Conservation (phyloP, 2,797 vertebrate genomes). For the Triplophysa yarkandensis region DNA sequence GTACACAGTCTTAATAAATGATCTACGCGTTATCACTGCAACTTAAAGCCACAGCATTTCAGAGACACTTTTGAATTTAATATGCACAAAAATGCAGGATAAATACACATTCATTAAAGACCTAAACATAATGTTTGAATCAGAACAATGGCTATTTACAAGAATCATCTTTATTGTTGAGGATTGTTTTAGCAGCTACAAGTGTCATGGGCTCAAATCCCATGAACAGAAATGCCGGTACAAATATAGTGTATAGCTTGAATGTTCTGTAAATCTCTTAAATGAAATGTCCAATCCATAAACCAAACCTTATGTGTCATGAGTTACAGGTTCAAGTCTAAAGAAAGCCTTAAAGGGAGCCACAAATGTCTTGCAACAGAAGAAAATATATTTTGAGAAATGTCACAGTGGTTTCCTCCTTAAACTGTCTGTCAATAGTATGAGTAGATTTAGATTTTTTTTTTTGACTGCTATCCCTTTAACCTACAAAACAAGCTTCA, state of each 20-base stretch:
- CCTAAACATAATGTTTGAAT: not conserved
- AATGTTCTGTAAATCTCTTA: no score
- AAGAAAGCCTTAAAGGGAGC: not conserved
- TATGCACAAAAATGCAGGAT: not conserved
- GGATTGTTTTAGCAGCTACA: not conserved
- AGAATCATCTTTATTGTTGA: not conserved
- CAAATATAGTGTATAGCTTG: not conserved
- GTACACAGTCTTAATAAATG: constrained; percentile 40
- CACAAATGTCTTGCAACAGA: no score
- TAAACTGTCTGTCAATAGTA: no score
- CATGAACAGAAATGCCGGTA: not conserved
- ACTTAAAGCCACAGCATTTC: constrained; percentile 5
- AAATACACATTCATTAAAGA: not conserved
- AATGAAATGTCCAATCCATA: not conserved
- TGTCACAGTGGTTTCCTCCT: no score
- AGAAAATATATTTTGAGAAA: no score
- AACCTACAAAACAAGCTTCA: no score
- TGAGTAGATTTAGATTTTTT: no score
- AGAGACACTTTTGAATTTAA: not conserved
- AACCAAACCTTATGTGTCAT: not conserved
- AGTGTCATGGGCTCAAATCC: not conserved
- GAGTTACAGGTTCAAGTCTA: not conserved
- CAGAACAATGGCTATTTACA: not conserved
- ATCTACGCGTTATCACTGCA: constrained; percentile 10
- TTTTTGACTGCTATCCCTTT: no score